Evolutionary conservation across 2,888 invertebrate genomes (phyloP).

Genomic region (Strigamia crassipes): DNA sequence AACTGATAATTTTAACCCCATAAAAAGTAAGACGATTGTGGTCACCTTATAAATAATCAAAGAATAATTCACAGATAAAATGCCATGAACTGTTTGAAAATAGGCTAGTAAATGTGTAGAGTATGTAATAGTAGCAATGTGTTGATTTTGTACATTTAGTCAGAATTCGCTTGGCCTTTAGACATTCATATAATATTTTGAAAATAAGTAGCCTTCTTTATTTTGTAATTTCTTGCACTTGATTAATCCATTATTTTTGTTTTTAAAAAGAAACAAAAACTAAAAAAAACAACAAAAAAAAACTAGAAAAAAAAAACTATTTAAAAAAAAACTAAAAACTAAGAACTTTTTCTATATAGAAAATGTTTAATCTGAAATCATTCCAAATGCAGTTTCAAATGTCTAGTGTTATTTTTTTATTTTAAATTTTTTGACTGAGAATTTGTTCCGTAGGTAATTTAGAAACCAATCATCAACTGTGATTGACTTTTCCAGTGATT

Average conservation of each 20-base stretch:
- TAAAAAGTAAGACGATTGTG: neutral
- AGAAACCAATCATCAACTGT: conserved; percentile 24
- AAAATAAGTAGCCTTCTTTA: neutral
- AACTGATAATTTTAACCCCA: neutral
- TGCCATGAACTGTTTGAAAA: neutral
- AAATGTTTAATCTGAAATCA: conserved; percentile 11
- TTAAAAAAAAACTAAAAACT: conserved; percentile 10
- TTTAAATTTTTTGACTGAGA: neutral
- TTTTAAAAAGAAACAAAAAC: neutral
- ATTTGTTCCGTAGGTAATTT: neutral
- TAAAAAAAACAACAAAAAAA: neutral
- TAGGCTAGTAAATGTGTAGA: neutral
- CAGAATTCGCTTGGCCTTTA: neutral
- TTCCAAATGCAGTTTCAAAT: neutral
- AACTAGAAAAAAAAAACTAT: neutral
- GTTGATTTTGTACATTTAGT: neutral
- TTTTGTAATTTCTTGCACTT: neutral
- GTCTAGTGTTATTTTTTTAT: conserved; percentile 20
- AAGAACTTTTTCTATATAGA: neutral
- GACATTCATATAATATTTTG: neutral
- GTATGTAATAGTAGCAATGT: neutral
- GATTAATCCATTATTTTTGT: neutral
- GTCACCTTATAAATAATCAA: too few relatives aligned
- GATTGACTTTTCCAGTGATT: conserved; percentile 10
- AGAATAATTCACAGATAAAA: too few relatives aligned